Percentiles rank a stretch among this genome's conserved stretches.
Evolutionary conservation across 2,888 invertebrate genomes (phyloP).

Genomic region (Apomyelois bistriatella): DNA sequence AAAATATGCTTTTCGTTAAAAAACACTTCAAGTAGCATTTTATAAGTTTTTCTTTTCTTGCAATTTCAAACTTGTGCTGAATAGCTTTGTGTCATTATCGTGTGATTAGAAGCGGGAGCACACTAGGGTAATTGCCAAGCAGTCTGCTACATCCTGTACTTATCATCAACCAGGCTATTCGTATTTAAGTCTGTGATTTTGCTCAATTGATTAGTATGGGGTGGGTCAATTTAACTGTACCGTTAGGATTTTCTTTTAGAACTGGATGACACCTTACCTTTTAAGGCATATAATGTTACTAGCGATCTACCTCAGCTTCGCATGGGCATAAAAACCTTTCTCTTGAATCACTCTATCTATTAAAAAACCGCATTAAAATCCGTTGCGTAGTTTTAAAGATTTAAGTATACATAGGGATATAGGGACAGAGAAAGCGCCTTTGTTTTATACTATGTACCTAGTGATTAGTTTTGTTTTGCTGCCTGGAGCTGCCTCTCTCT

Average conservation of each 20-base stretch:
- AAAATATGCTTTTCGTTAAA: constrained; percentile 21
- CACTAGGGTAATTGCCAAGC: constrained; percentile 1
- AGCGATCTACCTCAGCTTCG: too few relatives aligned
- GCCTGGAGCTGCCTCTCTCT: too few relatives aligned
- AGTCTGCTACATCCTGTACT: constrained; percentile 4
- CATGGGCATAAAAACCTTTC: too few relatives aligned
- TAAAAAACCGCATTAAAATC: too few relatives aligned
- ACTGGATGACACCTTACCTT: too few relatives aligned
- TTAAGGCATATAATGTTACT: too few relatives aligned
- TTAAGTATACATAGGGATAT: too few relatives aligned
- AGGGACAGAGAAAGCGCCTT: too few relatives aligned
- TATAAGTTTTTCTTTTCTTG: background rate
- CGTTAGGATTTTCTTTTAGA: background rate
- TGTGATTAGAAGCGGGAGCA: constrained; percentile 10
- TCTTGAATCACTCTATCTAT: too few relatives aligned
- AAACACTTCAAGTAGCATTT: background rate
- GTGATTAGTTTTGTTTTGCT: too few relatives aligned
- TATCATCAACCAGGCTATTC: constrained; percentile 3
- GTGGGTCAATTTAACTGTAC: background rate
- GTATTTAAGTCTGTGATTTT: background rate
- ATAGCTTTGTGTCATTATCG: constrained; percentile 10
- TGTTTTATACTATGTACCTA: too few relatives aligned
- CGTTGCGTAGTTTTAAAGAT: too few relatives aligned
- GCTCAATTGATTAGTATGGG: background rate
- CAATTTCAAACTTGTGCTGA: constrained; percentile 9